Base-by-base conservation (phyloP, 2,113 vertebrate species). In the Ia io region DNA sequence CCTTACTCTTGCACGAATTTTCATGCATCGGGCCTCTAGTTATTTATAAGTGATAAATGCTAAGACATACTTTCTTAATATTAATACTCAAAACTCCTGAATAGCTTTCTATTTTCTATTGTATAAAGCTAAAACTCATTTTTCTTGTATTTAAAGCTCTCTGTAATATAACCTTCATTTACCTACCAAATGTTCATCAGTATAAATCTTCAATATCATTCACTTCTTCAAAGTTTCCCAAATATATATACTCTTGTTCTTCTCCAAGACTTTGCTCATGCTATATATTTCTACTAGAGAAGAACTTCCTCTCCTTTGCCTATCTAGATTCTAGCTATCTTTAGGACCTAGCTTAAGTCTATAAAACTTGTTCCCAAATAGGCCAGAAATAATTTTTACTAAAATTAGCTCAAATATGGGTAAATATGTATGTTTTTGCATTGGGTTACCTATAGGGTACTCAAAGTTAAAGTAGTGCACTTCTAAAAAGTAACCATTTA, bases 371-470 rank as follows among this genome's bases (percentile, higher is more conserved):
- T 83, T 85, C 74, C 13, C 79, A 95, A 56, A 89, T 83, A 83
- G 92, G 61, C 42, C 44, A 87, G 22, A 94, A 91, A 76, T 84
- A 86, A 30, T 91, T 86, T 96, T 95, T 28, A 90, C 12, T 32
- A 92, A 76, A 93, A 94, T 42, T 91, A 94, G 56, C 47, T 93
- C 69, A 95, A 89, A 93, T 84, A 49, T 89, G 18, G 63, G 70
- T 85, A 93, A 70, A 87, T 42, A 70, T 5, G 14, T 49, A 3
- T 89, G n/a, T 51, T 78, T 93, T 37, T 90, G 20, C n/a, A 40
- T 25, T 90, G 65, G 85, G 9, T 59, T 77, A 63, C 16, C 70
- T 12, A 53, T 9, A 84, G 70, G 5, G 11, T 44, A 42, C 13
- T 88, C 18, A 83, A 88, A 95, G 7, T 85, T 86, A 51, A 89